Base-by-base conservation (phyloP, 2,797 vertebrate genomes). In the Squalus acanthias region DNA sequence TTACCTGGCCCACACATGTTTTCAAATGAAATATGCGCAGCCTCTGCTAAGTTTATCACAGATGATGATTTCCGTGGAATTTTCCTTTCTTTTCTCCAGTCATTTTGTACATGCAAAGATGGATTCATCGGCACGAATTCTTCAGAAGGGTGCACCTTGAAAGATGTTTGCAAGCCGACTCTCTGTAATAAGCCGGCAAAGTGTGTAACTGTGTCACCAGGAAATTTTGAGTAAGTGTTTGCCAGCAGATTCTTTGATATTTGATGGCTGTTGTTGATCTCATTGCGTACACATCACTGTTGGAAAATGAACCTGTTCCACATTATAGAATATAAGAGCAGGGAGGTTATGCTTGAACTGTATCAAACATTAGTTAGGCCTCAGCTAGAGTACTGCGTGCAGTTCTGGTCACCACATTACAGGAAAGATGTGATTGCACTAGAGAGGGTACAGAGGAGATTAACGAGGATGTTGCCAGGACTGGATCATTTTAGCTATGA, bases 41-140 rank as follows among this genome's bases (percentile, higher is more conserved):
- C 60, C 65, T 92, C 15, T 39, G 63, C 60, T 22, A 29, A 10
- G n/a, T 93, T 69, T 67, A 67, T 67, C n/a, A 46, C 15, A 93
- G n/a, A 24, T 69, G 12, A 93, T 24, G 91, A 69, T 69, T 93
- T 60, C 65, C n/a, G 69, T 93, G n/a, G 63, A 46, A 93, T 69
- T 69, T 95, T 76, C 50, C 70, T 74, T 87, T 97, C 26, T 96
- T 96, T 97, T 94, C 96, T 94, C 97, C 96, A 98, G 98, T 97
- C 97, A 22, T 96, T 33, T 92, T 99, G 99, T 96, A 60, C 97
- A 50, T 99, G 99, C 96, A 98, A 98, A 97, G 97, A 95, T 3
- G 99, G 99, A 96, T 98, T 98, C 97, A 96, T 96, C 33, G 97
- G 97, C 17, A 96, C 96, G 10, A 89, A 96, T 10, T 88, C 97